Conservation (phyloP, 2,888 invertebrate species). For the Tinea pellionella region DNA sequence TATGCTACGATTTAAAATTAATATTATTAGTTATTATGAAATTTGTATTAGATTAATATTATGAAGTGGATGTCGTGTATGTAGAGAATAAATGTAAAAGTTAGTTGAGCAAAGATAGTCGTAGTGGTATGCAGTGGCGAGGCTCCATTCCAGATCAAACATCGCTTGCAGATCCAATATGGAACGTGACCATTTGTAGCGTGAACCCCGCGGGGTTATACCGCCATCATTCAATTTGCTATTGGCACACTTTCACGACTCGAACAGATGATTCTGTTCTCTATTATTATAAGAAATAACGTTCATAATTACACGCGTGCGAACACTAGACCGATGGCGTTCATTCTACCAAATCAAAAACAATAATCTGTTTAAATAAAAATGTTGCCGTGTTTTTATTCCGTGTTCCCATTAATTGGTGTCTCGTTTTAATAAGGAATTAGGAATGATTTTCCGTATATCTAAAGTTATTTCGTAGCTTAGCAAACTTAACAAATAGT, state of each 20-base stretch:
- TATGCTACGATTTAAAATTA: too few species aligned
- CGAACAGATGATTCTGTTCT: neutral
- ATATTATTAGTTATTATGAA: too few species aligned
- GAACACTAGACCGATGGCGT: neutral
- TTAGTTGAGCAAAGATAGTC: neutral
- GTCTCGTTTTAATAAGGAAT: too few species aligned
- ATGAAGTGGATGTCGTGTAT: neutral
- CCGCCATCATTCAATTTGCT: constrained; percentile 1
- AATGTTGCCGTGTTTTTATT: too few species aligned
- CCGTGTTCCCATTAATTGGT: too few species aligned
- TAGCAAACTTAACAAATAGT: too few species aligned
- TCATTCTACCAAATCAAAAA: neutral
- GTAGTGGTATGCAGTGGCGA: neutral
- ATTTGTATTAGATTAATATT: too few species aligned
- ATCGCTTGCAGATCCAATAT: neutral
- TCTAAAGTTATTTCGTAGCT: too few species aligned
- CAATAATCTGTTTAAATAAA: neutral
- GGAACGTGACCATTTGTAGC: neutral
- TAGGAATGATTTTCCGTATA: too few species aligned
- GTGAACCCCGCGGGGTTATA: neutral
- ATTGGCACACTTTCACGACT: neutral
- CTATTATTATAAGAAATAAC: neutral
- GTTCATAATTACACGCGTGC: neutral
- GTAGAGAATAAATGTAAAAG: neutral
- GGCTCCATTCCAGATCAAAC: neutral